Percentiles rank a stretch among this genome's conserved stretches.
Evolutionary conservation across 2,888 invertebrate genomes (phyloP).

Genomic region (Pegoplata infirma): DNA sequence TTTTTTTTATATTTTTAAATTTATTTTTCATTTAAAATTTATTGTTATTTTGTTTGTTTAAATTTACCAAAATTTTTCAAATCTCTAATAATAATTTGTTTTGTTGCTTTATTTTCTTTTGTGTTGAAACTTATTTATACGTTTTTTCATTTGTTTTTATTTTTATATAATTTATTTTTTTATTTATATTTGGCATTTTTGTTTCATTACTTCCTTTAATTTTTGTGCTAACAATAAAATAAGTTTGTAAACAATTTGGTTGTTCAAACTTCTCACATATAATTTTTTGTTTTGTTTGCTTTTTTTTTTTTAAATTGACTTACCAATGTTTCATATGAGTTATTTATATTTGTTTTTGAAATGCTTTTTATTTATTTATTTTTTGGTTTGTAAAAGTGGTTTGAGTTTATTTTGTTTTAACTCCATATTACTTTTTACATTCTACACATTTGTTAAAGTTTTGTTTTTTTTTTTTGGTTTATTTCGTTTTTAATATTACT

Average conservation of each 20-base stretch:
- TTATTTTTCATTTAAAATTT: constrained; percentile 16
- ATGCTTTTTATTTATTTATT: constrained; percentile 1
- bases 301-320: constrained; percentile 53
- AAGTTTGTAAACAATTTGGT: neutral
- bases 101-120: neutral
- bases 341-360: neutral
- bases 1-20: neutral
- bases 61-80: neutral
- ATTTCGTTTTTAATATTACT: neutral
- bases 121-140: neutral
- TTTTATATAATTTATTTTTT: neutral
- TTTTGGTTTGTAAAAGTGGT: neutral
- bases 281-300: neutral
- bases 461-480: neutral
- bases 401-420: neutral
- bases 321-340: constrained; percentile 15
- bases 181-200: constrained; percentile 50
- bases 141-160: constrained; percentile 2
- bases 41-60: neutral
- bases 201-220: constrained; percentile 25
- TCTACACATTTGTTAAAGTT: constrained; percentile 3
- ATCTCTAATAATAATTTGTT: neutral
- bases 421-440: constrained; percentile 1
- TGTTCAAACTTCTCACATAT: constrained; percentile 17
- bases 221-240: constrained; percentile 34